These are phyloP conservation scores for Haemorhous mexicanus DNA, from an alignment of 2,113 vertebrate genomes.

Conservation along the genomic window DNA sequence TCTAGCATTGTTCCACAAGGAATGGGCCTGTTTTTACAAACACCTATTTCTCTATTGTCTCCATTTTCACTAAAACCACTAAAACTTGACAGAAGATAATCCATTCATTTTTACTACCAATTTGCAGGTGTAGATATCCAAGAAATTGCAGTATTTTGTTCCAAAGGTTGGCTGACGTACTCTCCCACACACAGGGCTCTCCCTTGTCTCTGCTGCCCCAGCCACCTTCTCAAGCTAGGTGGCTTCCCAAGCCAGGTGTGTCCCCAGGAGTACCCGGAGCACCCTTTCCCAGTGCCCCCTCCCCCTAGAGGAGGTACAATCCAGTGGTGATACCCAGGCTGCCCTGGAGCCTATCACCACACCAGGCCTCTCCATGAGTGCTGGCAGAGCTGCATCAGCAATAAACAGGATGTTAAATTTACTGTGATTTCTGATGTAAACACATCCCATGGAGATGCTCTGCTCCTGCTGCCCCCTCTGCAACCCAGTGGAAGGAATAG, in stretches of 20 bases:
- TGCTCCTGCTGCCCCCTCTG: background rate
- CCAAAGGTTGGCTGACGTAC: background rate
- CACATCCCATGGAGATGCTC: background rate
- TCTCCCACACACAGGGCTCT: background rate
- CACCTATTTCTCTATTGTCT: background rate
- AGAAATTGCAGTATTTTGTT: background rate
- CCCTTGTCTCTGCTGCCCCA: background rate
- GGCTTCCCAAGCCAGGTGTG: background rate
- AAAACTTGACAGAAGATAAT: background rate
- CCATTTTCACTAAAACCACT: background rate
- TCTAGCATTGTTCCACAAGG: background rate
- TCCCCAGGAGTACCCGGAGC: background rate
- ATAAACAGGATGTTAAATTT: background rate
- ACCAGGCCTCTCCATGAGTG: background rate
- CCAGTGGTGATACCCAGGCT: background rate
- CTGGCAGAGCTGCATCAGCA: background rate
- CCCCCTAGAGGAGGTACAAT: fast-evolving
- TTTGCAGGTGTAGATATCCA: background rate
- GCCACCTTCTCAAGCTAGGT: background rate
- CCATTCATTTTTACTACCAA: background rate
- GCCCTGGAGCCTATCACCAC: background rate
- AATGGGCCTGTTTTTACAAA: background rate
- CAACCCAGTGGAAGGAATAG: background rate
- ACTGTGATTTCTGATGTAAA: background rate
- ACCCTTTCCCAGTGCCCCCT: background rate